Percentiles rank a stretch among this genome's conserved stretches.
Evolutionary conservation across 2,888 invertebrate species (phyloP).

Genomic region (Eledone cirrhosa): DNA sequence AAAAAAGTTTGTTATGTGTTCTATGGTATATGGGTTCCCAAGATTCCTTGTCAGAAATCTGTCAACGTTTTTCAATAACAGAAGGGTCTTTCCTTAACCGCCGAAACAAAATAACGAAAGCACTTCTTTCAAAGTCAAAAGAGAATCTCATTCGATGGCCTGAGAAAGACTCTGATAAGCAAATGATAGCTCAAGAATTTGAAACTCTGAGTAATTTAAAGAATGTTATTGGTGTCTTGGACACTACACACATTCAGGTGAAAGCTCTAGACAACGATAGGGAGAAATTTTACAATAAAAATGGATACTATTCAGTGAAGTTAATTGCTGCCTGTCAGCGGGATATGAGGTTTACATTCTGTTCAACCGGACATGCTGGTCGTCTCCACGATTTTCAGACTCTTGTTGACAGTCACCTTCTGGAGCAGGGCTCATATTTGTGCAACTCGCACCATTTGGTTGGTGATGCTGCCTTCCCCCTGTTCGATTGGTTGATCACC

Average conservation of each 20-base stretch:
- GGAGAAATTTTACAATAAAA: conserved; percentile 16
- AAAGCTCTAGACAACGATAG: neutral
- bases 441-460: conserved; percentile 22
- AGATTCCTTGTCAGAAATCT: conserved; percentile 13
- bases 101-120: conserved; percentile 12
- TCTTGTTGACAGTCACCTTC: neutral
- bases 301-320: conserved; percentile 11
- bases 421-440: neutral
- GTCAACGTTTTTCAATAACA: conserved; percentile 5
- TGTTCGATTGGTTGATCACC: conserved; percentile 13
- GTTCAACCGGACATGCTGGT: conserved; percentile 11
- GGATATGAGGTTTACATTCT: conserved; percentile 20
- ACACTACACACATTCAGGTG: conserved; percentile 21
- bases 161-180: conserved; percentile 16
- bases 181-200: neutral
- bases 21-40: conserved; percentile 24
- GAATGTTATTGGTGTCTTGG: conserved; percentile 10
- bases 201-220: conserved; percentile 9
- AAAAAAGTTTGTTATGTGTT: conserved; percentile 9
- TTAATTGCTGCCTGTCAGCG: conserved; percentile 21
- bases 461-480: conserved; percentile 15
- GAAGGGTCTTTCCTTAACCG: conserved; percentile 17
- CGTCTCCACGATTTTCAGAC: conserved; percentile 21
- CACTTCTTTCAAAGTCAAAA: conserved; percentile 16
- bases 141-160: conserved; percentile 10